Evolutionary conservation across 2,113 vertebrate genomes (phyloP), one percentile per base, ranked within the genome.

Genomic region (Electrona antarctica): DNA sequence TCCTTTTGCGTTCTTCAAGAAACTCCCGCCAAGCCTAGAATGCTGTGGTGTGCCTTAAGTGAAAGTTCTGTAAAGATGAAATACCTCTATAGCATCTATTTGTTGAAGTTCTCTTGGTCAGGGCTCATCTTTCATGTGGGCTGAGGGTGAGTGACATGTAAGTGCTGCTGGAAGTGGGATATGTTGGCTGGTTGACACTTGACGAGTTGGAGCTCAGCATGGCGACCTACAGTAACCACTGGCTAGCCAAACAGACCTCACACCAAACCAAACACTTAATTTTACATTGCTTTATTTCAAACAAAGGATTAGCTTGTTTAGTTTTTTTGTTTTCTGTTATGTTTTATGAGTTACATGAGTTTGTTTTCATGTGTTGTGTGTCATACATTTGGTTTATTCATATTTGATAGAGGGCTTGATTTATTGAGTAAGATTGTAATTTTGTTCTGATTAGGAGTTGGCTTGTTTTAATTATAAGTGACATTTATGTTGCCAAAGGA

Each of bases 1-100:
- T 41, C 33, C 48, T 14, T 29, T 48, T 33, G 54, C 7, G 8
- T 7, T 21, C 51, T 47, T 56, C 14, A 69, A 61, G 72, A 73
- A 79, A 74, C 60, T 28, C 63, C 67, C 46, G 63, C 57, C 54
- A 15, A 63, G 55, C 13, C 8, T 46, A 48, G 67, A 57, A 7
- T 21, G 54, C 56, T 15, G 52, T 13, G n/a, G 29, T 67, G 47
- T 29, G 69, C 60, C 50, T 54, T 47, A 71, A 9, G 33, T 41
- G 33, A 41, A 41, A 41, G 33, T 1, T 41, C 57, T 45, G 14
- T 66, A 51, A 61, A 69, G 64, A 76, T 58, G 65, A 79, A 61
- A 78, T 61, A 49, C 15, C 56, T n/a, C 50, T 48, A 33, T 41
- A 6, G 3, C 48, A 60, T 69, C 49, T 69, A 45, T 54, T 51